Evolutionary conservation across 1,140 invertebrate species (phyloP).

Genomic region (Mya arenaria): DNA sequence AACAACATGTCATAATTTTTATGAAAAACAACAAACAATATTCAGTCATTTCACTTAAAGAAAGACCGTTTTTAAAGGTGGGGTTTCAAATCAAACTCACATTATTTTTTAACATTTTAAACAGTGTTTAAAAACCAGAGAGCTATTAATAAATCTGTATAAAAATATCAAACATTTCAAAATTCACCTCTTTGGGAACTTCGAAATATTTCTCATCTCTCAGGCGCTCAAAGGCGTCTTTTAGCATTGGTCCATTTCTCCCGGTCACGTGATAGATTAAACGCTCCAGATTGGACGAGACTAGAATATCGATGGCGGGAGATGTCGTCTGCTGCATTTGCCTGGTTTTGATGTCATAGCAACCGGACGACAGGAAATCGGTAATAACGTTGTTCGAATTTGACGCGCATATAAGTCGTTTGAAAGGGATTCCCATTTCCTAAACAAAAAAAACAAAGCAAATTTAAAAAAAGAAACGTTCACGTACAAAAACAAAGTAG

Average conservation of each 20-base stretch:
- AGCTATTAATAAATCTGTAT: no score
- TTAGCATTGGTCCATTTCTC: conserved; percentile 53
- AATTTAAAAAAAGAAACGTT: background rate
- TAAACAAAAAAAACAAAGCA: conserved; percentile 57
- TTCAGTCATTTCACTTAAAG: no score
- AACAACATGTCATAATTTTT: no score
- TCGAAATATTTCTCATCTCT: conserved; percentile 58
- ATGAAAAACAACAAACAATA: no score
- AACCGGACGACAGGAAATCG: conserved; percentile 73
- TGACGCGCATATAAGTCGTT: conserved; percentile 74
- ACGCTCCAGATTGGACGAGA: conserved; percentile 78
- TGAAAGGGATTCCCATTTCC: conserved; percentile 77
- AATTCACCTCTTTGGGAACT: conserved; percentile 57
- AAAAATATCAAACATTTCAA: no score
- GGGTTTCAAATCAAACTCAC: no score
- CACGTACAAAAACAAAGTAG: background rate
- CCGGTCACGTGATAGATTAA: conserved; percentile 69
- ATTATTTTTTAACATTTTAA: no score
- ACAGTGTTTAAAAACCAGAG: no score
- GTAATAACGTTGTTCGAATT: conserved; percentile 77
- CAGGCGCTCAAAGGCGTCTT: conserved; percentile 60
- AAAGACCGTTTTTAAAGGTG: no score
- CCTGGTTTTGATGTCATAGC: conserved; percentile 65
- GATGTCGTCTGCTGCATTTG: conserved; percentile 69
- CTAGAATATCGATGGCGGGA: conserved; percentile 78